A percentile compares a stretch with the other conserved stretches of the same genome.
Conservation (phyloP, 2,113 vertebrate genomes). For the Megalops atlanticus region DNA sequence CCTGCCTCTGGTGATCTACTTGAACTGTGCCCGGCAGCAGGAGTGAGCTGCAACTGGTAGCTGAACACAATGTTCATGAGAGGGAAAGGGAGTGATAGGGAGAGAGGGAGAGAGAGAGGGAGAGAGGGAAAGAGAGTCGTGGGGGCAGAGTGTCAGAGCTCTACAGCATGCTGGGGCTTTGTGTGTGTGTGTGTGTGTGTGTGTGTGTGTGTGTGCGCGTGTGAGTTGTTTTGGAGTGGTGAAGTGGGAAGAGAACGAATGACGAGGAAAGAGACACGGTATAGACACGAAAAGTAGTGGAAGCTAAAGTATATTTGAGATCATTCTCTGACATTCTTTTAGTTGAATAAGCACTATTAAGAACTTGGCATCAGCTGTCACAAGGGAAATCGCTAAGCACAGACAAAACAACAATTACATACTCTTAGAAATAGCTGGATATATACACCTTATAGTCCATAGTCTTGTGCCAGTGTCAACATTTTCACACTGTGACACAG, state of each 20-base stretch:
- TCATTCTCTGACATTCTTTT: background rate
- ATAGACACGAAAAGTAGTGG: background rate
- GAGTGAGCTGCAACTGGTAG: slow-evolving; percentile 42
- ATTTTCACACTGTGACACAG: too few relatives aligned
- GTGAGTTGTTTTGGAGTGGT: slow-evolving; percentile 27
- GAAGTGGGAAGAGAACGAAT: background rate
- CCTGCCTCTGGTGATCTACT: slow-evolving; percentile 34
- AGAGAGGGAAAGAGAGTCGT: slow-evolving; percentile 33
- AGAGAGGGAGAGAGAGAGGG: background rate
- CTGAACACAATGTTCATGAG: background rate
- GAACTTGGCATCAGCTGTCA: background rate
- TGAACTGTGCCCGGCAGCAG: slow-evolving; percentile 36
- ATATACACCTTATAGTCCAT: background rate
- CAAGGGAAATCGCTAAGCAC: background rate
- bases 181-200: background rate
- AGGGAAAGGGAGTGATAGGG: background rate
- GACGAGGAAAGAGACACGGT: background rate
- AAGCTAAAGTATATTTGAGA: background rate
- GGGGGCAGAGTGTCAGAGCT: background rate
- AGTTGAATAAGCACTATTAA: background rate
- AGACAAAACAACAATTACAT: background rate
- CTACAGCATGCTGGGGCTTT: background rate
- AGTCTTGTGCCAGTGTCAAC: background rate
- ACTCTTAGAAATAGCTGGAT: too few relatives aligned
- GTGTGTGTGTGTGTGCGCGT: background rate